Percentiles rank a stretch among this genome's conserved stretches.
These are phyloP conservation scores for Lerema accius DNA, from an alignment of 1,140 invertebrate genomes.

Conservation along the genomic window DNA sequence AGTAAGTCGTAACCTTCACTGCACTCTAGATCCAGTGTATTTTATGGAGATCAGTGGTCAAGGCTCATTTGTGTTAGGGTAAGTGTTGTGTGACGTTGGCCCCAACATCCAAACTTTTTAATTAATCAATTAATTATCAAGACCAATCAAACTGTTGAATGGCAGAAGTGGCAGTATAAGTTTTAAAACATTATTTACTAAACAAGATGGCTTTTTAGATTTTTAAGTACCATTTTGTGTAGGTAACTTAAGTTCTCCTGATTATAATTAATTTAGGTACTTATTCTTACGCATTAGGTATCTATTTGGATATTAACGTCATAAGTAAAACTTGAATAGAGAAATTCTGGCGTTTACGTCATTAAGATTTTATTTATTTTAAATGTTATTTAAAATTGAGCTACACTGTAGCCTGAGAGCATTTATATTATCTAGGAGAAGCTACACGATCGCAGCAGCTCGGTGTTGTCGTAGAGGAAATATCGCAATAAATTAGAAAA, in stretches of 20 bases:
- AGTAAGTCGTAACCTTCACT: too few relatives aligned
- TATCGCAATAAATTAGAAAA: slow-evolving; percentile 19
- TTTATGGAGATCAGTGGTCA: too few relatives aligned
- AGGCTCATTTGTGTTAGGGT: too few relatives aligned
- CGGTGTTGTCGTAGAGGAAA: slow-evolving; percentile 9
- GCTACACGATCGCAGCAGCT: neutral
- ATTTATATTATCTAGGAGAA: neutral
- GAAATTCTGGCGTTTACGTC: neutral
- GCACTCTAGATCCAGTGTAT: too few relatives aligned
- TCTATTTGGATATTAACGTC: neutral
- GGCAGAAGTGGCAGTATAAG: neutral
- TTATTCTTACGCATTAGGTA: neutral
- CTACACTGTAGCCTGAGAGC: neutral
- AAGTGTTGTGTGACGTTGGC: too few relatives aligned
- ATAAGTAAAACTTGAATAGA: neutral
- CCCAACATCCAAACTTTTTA: too few relatives aligned
- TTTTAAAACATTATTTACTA: neutral
- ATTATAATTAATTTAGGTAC: neutral
- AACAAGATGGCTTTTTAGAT: neutral
- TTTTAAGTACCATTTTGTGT: too few relatives aligned
- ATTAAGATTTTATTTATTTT: too few relatives aligned
- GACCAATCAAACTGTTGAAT: neutral
- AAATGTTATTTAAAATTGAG: neutral
- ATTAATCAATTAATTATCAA: too few relatives aligned
- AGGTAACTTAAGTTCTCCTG: neutral